These are phyloP conservation scores for Cuculus canorus DNA, from an alignment of 2,797 vertebrate species.

Conservation along the genomic window DNA sequence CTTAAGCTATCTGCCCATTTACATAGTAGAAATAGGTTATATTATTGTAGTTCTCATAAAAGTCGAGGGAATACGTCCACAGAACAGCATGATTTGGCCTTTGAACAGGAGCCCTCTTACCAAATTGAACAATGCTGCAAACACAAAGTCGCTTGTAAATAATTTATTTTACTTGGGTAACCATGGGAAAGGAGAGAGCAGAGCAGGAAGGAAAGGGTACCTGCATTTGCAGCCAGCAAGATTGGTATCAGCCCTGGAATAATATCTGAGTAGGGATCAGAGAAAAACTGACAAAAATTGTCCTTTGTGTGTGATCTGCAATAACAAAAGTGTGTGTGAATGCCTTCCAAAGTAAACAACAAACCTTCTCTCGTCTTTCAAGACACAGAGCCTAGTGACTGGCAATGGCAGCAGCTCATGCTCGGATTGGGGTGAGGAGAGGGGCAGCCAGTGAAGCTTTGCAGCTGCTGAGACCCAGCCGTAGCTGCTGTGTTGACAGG, in stretches of 20 bases:
- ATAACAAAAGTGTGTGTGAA: neutral
- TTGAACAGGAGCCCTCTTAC: neutral
- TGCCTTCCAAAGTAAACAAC: neutral
- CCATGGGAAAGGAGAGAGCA: neutral
- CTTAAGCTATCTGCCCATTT: neutral
- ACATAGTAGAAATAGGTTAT: neutral
- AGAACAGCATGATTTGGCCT: neutral
- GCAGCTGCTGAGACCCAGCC: neutral
- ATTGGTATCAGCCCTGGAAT: constrained; percentile 2
- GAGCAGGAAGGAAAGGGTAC: constrained; percentile 15
- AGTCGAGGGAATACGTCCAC: neutral
- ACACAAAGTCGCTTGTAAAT: neutral
- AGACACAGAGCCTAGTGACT: accelerated
- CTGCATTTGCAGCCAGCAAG: neutral
- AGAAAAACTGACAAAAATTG: neutral
- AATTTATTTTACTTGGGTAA: neutral
- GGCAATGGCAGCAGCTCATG: neutral
- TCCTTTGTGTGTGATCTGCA: neutral
- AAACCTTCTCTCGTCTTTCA: neutral
- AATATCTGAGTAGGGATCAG: neutral
- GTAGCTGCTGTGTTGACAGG: accelerated
- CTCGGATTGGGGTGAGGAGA: neutral
- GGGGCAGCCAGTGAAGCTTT: neutral
- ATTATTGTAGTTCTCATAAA: neutral
- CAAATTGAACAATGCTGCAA: neutral